Evolutionary conservation across 2,113 vertebrate genomes (phyloP).

Genomic region (Trematomus loennbergii): DNA sequence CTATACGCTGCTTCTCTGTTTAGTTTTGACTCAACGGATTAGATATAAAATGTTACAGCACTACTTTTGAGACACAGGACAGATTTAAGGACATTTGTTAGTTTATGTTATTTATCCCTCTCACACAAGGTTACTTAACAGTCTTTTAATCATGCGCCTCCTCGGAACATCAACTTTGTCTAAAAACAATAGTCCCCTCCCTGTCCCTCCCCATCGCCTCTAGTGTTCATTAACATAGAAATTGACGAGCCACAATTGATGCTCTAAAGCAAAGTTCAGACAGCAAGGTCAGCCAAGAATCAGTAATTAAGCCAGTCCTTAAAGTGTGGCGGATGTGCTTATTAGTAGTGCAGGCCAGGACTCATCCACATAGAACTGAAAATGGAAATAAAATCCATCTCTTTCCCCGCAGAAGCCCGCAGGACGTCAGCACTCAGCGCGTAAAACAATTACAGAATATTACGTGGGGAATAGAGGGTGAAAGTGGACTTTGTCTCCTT

Average conservation of each 20-base stretch:
- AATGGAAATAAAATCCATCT: constrained; percentile 74
- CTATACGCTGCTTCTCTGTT: too few species aligned
- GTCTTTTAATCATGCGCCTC: constrained; percentile 55
- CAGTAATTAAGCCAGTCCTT: constrained; percentile 79
- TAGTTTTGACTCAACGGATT: too few species aligned
- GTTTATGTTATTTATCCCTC: constrained; percentile 17
- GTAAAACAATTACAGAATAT: constrained; percentile 74
- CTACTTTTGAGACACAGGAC: not conserved
- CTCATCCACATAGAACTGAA: constrained; percentile 68
- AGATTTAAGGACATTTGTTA: constrained; percentile 23
- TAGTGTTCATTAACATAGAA: constrained; percentile 82
- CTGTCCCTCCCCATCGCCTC: constrained; percentile 65
- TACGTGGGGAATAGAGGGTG: constrained; percentile 28
- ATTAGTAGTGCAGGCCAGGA: constrained; percentile 62
- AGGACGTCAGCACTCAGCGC: constrained; percentile 58
- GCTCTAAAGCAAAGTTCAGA: constrained; percentile 80
- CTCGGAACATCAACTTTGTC: constrained; percentile 66
- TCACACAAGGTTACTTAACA: constrained; percentile 66
- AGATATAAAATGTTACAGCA: not conserved
- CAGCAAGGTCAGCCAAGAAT: constrained; percentile 82
- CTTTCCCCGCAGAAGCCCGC: constrained; percentile 58
- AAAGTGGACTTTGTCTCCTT: constrained; percentile 59
- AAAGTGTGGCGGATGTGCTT: constrained; percentile 70
- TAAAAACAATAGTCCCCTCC: constrained; percentile 61
- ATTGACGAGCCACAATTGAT: constrained; percentile 80